These are phyloP conservation scores for Vespertilio murinus DNA, from an alignment of 2,797 vertebrate species.

Conservation along the genomic window DNA sequence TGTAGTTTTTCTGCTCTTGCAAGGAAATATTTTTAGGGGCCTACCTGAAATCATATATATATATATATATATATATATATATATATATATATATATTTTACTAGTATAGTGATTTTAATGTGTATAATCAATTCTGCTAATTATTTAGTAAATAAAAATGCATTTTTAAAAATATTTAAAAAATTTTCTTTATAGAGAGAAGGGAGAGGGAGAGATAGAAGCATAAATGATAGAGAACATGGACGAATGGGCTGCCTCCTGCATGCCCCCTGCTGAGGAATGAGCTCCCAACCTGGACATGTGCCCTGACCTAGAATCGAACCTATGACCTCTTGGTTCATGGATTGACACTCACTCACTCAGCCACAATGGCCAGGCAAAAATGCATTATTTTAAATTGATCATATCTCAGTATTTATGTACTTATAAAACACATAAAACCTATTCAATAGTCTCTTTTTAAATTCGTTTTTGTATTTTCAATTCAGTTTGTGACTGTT, in stretches of 20 bases:
- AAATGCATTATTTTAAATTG: neutral
- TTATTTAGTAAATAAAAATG: neutral
- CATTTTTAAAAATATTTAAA: too few relatives aligned
- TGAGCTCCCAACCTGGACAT: too few relatives aligned
- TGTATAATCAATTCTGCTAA: neutral
- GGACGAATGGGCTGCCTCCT: too few relatives aligned
- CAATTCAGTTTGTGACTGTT: neutral
- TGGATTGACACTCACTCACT: too few relatives aligned
- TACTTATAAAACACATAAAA: neutral
- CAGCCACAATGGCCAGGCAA: neutral
- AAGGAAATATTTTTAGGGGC: neutral
- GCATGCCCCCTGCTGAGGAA: too few relatives aligned
- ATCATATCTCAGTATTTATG: neutral
- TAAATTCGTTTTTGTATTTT: neutral
- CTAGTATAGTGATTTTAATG: neutral
- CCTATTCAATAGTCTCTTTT: neutral
- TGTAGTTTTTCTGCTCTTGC: neutral
- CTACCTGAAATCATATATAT: neutral
- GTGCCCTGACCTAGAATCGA: too few relatives aligned
- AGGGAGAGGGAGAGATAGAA: too few relatives aligned
- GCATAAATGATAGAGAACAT: too few relatives aligned
- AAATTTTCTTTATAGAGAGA: too few relatives aligned
- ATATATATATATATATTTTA: neutral
- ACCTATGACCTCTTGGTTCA: too few relatives aligned
- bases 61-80: neutral